A percentile compares a stretch with the other conserved stretches of the same genome.
phyloP scores from a whole-genome alignment of 2,797 vertebrate genomes.

The Streptopelia turtur region DNA sequence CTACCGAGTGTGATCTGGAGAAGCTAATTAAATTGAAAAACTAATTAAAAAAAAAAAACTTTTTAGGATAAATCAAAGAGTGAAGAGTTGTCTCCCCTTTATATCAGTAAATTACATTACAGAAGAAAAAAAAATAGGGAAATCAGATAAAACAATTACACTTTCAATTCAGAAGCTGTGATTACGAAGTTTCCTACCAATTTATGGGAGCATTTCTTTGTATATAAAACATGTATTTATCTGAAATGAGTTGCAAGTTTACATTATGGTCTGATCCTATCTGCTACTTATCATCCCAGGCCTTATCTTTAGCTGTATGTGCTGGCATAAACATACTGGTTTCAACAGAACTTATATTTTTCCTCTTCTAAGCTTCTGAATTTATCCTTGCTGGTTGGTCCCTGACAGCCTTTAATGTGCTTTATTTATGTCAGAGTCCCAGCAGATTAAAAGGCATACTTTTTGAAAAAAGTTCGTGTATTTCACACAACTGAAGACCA shows the following conservation, averaged over 20 bases:
- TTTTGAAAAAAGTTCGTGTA: neutral
- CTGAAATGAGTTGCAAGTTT: neutral
- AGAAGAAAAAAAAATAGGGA: neutral
- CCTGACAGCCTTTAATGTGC: neutral
- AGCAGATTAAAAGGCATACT: neutral
- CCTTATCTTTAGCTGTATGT: neutral
- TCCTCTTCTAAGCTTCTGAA: neutral
- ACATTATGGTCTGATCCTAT: accelerated
- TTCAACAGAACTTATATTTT: neutral
- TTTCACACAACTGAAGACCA: neutral
- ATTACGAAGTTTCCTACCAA: neutral
- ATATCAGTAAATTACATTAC: neutral
- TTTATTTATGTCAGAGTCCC: neutral
- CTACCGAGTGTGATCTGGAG: neutral
- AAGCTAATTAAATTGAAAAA: conserved; percentile 5
- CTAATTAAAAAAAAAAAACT: neutral
- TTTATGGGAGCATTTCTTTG: neutral
- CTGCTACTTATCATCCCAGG: neutral
- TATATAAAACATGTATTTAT: neutral
- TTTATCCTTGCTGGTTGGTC: neutral
- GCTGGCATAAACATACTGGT: neutral
- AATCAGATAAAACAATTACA: neutral
- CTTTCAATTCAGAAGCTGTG: neutral
- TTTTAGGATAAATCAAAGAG: neutral
- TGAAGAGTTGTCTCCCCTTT: neutral